These are phyloP conservation scores for Peromyscus maniculatus DNA, from an alignment of 2,113 vertebrate species.

Conservation along the genomic window DNA sequence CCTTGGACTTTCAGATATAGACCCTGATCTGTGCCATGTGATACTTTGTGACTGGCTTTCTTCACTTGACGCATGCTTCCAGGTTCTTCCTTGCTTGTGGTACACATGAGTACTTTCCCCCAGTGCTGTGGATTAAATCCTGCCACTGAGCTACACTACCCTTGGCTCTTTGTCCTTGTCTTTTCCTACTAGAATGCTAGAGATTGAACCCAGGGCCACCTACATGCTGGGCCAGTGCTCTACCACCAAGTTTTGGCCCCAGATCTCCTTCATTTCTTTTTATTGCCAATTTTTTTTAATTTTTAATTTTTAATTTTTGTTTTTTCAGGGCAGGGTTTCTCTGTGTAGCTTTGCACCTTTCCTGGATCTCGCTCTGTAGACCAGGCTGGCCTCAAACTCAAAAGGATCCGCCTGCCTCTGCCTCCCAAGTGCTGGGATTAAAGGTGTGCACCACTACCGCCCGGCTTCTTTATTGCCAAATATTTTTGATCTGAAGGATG, in stretches of 20 bases:
- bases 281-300: background rate
- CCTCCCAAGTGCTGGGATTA: too few relatives aligned
- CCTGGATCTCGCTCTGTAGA: too few relatives aligned
- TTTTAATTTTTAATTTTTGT: too few relatives aligned
- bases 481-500: background rate
- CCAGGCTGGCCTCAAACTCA: too few relatives aligned
- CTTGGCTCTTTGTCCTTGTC: background rate
- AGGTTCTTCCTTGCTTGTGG: background rate
- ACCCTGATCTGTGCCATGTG: rapidly evolving
- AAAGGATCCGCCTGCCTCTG: too few relatives aligned
- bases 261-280: background rate
- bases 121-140: background rate
- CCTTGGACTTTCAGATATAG: background rate
- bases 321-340: too few relatives aligned
- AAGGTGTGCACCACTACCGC: too few relatives aligned
- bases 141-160: background rate
- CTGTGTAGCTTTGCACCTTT: too few relatives aligned
- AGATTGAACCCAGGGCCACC: background rate
- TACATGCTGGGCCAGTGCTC: background rate
- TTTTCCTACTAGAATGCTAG: background rate
- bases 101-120: background rate
- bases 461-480: background rate
- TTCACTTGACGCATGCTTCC: background rate
- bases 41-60: background rate
- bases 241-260: too few relatives aligned